Conservation (phyloP, 1,140 invertebrate genomes). For the Oryzaephilus surinamensis region DNA sequence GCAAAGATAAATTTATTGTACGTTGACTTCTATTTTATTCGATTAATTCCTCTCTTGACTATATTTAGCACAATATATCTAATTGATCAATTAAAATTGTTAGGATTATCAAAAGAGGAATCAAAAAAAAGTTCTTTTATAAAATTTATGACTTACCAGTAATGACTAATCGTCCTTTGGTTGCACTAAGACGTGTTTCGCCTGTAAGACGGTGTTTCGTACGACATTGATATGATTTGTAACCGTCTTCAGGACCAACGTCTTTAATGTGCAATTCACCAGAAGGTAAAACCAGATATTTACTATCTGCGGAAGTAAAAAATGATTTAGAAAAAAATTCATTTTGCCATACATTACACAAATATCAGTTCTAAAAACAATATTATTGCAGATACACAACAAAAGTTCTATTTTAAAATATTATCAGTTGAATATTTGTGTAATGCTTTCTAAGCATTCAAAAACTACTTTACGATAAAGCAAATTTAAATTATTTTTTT, state of each 20-base stretch:
- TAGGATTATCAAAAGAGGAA: slow-evolving; percentile 1
- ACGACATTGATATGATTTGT: slow-evolving; percentile 87
- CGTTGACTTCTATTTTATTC: too few species aligned
- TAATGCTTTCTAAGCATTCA: too few species aligned
- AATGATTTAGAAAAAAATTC: too few species aligned
- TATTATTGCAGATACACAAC: too few species aligned
- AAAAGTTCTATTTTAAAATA: too few species aligned
- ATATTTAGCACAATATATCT: not conserved
- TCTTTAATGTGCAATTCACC: slow-evolving; percentile 89
- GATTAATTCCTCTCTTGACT: too few species aligned
- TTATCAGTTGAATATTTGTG: too few species aligned
- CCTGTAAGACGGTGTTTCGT: slow-evolving; percentile 89
- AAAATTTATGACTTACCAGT: slow-evolving; percentile 83
- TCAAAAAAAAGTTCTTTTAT: slow-evolving; percentile 4
- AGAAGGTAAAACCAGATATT: slow-evolving; percentile 86
- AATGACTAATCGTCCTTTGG: slow-evolving; percentile 87
- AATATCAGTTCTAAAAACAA: too few species aligned
- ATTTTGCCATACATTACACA: too few species aligned
- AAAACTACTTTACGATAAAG: too few species aligned
- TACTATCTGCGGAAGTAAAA: slow-evolving; percentile 62
- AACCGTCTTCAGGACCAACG: slow-evolving; percentile 86
- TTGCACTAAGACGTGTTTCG: slow-evolving; percentile 84
- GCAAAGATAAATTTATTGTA: too few species aligned
- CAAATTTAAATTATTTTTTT: too few species aligned
- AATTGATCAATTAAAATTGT: slow-evolving; percentile 2